Base-by-base conservation (phyloP, 2,888 invertebrate species). In the Mesopsocus fuscifrons region DNA sequence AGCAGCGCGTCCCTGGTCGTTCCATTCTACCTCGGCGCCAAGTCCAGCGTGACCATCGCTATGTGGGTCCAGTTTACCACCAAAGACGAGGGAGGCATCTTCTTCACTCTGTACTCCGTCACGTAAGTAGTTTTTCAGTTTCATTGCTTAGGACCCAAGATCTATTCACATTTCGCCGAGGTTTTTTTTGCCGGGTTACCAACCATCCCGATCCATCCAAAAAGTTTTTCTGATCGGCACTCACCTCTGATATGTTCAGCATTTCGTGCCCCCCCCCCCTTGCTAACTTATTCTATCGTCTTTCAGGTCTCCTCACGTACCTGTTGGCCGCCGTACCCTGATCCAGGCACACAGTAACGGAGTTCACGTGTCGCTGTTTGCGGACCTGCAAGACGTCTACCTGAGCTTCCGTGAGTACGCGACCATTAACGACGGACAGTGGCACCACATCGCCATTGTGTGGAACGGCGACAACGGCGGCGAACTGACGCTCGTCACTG, bases 1-100 rank as follows among this genome's bases (percentile, higher is more conserved):
- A 88, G 91, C 47, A 87, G 85, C 52, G 95, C 94, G 3, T 82
- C 89, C 18, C 81, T 94, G 63, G 76, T 88, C 11, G 83, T 94
- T 54, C 94, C 94, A 43, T 91, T 95, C 64, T 76, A 77, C 51
- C 55, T 68, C 8, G 74, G 75, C 3, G 72, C 72, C 13, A 74
- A 77, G 44, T 74, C 74, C 49, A 82, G 85, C 54, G 60, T 95
- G 22, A 89, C 92, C 0, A 71, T 97, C 43, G 89, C 85, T 15
- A 74, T 95, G 74, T 97, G 97, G 97, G 88, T 97, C 1, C 88
- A 92, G 59, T 97, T 88, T 55, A 82, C 85, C 0, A 81, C 81
- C 55, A 77, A 77, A 61, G 89, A 89, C 53, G 91, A 88, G 62
- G 82, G 81, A 46, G 94, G 94, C 49, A 83, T 85, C 44, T 89